Conservation (phyloP, 2,888 invertebrate species). For the Emmelina monodactyla region DNA sequence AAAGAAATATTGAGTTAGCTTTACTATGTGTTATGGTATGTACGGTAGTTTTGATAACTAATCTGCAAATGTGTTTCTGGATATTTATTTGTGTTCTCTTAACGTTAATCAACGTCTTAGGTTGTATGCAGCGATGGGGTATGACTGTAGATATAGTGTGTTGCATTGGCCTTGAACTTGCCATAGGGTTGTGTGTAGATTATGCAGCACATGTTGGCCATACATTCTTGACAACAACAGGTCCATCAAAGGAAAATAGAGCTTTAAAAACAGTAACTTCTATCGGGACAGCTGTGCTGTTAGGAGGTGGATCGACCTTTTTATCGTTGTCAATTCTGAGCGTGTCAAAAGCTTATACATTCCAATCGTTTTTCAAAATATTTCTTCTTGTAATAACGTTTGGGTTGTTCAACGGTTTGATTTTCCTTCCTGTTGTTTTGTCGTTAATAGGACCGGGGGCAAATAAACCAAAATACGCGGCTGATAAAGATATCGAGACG, state of each 20-base stretch:
- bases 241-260: constrained; percentile 63
- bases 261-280: constrained; percentile 71
- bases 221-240: constrained; percentile 73
- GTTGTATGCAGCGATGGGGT: constrained; percentile 83
- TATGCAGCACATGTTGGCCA: constrained; percentile 85
- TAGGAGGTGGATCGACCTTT: constrained; percentile 80
- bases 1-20: constrained; percentile 78
- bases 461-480: constrained; percentile 32
- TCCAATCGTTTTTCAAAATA: constrained; percentile 78
- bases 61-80: constrained; percentile 79
- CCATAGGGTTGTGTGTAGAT: constrained; percentile 84
- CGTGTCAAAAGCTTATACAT: constrained; percentile 77
- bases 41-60: constrained; percentile 77
- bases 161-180: constrained; percentile 80
- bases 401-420: constrained; percentile 79
- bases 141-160: constrained; percentile 83
- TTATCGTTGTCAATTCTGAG: constrained; percentile 75
- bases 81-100: constrained; percentile 78
- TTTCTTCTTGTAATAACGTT: constrained; percentile 79
- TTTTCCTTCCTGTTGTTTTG: constrained; percentile 77
- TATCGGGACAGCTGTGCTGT: constrained; percentile 79
- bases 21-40: constrained; percentile 82
- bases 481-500: constrained; percentile 21
- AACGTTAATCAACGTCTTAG: constrained; percentile 77
- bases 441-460: constrained; percentile 75